phyloP scores from a whole-genome alignment of 2,888 invertebrate genomes.

The Tholera decimalis region DNA sequence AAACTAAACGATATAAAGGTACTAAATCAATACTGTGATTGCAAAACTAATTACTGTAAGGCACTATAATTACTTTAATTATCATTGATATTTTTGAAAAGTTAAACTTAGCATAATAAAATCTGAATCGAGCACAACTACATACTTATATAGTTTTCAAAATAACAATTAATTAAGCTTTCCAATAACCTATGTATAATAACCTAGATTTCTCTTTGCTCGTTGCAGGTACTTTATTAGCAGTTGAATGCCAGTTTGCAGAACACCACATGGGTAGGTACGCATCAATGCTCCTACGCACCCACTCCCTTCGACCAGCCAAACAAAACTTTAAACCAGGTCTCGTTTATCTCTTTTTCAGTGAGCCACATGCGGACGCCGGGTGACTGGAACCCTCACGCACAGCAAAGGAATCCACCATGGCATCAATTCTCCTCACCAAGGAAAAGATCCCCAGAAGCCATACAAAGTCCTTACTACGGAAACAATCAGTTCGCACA shows the following conservation, averaged over 20 bases:
- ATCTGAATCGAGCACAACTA: too few relatives aligned
- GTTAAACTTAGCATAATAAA: too few relatives aligned
- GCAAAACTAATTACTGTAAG: background rate
- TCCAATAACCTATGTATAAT: background rate
- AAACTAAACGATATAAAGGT: too few relatives aligned
- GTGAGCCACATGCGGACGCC: slow-evolving; percentile 78
- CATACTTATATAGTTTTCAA: background rate
- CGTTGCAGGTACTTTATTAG: slow-evolving; percentile 82
- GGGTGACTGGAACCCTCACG: slow-evolving; percentile 77
- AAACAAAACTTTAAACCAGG: slow-evolving; percentile 41
- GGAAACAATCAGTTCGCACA: slow-evolving; percentile 52
- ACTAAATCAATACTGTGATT: too few relatives aligned
- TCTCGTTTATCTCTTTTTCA: slow-evolving; percentile 79
- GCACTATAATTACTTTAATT: background rate
- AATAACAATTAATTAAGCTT: background rate
- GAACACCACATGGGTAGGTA: slow-evolving; percentile 90
- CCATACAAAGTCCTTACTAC: slow-evolving; percentile 47
- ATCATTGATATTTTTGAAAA: background rate
- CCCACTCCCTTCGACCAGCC: slow-evolving; percentile 1
- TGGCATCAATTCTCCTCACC: slow-evolving; percentile 86
- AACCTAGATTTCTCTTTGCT: slow-evolving; percentile 31
- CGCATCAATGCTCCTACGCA: slow-evolving; percentile 81
- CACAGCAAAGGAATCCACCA: slow-evolving; percentile 79
- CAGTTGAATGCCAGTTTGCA: slow-evolving; percentile 79
- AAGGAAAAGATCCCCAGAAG: slow-evolving; percentile 85